Percentiles rank a stretch among this genome's conserved stretches.
Evolutionary conservation across 1,140 invertebrate genomes (phyloP).

Genomic region (Brachionus plicatilis): DNA sequence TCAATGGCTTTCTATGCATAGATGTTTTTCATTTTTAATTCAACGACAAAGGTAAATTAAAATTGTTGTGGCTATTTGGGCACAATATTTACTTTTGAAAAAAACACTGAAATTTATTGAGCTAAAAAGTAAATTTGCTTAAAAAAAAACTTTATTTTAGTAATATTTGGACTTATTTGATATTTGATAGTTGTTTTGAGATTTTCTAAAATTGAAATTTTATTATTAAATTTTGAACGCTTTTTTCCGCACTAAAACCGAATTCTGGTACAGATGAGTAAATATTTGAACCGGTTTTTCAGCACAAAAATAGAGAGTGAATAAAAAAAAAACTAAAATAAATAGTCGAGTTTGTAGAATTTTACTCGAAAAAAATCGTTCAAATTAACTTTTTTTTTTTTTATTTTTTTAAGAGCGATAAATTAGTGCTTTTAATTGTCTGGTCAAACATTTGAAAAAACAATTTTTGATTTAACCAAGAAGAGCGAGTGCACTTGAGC

Average conservation of each 20-base stretch:
- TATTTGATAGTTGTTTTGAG: background rate
- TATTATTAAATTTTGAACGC: background rate
- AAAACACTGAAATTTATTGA: conserved; percentile 21
- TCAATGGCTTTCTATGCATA: background rate
- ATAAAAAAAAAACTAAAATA: background rate
- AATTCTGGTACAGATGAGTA: background rate
- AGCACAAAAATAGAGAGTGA: background rate
- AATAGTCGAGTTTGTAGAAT: background rate
- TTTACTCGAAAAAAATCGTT: background rate
- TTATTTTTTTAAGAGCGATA: background rate
- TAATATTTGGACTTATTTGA: conserved; percentile 2
- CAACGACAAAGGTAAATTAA: background rate
- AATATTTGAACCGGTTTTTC: conserved; percentile 16
- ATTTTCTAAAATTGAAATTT: background rate
- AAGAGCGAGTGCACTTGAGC: background rate
- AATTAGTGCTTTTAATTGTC: conserved; percentile 32
- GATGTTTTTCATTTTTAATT: background rate
- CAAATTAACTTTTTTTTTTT: background rate
- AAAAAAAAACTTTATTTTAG: background rate
- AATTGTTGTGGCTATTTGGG: background rate
- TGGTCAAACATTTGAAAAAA: conserved; percentile 25
- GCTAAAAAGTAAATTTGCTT: background rate
- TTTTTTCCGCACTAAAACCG: background rate
- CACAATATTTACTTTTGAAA: conserved; percentile 1
- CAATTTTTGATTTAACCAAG: background rate